Evolutionary conservation across 2,888 invertebrate species (phyloP).

Genomic region (Odontocerum albicorne): DNA sequence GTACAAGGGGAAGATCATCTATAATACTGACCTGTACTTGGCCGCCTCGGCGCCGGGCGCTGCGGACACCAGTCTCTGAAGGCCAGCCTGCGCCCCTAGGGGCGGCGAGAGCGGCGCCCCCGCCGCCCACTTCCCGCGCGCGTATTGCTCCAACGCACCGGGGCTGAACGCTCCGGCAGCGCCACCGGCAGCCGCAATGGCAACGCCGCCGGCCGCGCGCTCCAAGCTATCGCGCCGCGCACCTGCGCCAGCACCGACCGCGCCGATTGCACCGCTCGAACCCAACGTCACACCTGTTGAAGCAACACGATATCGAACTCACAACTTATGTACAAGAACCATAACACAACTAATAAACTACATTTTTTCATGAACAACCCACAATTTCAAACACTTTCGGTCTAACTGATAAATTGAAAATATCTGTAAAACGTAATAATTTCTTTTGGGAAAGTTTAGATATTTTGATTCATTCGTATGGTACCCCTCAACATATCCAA

Average conservation of each 20-base stretch:
- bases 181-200: slow-evolving; percentile 38
- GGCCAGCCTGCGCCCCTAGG: slow-evolving; percentile 65
- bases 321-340: too few relatives aligned
- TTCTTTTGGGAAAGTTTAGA: too few relatives aligned
- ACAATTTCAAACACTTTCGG: too few relatives aligned
- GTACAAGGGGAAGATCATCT: not conserved
- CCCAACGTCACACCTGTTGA: slow-evolving; percentile 44
- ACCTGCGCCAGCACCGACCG: slow-evolving; percentile 39
- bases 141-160: slow-evolving; percentile 55
- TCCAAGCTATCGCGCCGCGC: slow-evolving; percentile 61
- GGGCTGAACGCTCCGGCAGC: slow-evolving; percentile 48
- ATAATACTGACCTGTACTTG: slow-evolving; percentile 62
- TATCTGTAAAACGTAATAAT: too few relatives aligned
- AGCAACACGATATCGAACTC: too few relatives aligned
- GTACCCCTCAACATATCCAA: too few relatives aligned
- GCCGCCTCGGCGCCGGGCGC: slow-evolving; percentile 92
- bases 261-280: slow-evolving; percentile 35
- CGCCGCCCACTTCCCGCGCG: slow-evolving; percentile 43
- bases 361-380: too few relatives aligned
- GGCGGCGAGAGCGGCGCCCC: slow-evolving; percentile 69
- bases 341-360: too few relatives aligned
- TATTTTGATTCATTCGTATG: too few relatives aligned
- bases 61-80: slow-evolving; percentile 57
- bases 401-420: too few relatives aligned
- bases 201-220: slow-evolving; percentile 44